phyloP scores from a whole-genome alignment of 2,888 invertebrate genomes.

The Amiota communis region DNA sequence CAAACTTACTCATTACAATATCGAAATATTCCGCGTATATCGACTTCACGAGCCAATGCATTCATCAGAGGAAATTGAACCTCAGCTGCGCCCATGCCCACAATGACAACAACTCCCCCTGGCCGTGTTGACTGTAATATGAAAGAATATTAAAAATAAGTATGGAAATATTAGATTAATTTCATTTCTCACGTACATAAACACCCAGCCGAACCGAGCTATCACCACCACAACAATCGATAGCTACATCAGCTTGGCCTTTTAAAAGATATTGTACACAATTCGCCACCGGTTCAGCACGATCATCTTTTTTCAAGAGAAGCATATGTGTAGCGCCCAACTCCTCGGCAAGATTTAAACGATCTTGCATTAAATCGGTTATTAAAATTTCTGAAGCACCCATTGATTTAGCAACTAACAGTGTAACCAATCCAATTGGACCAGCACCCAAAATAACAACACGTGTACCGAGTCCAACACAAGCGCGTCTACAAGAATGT shows the following conservation, averaged over 20 bases:
- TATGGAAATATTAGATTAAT: not conserved
- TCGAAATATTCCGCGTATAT: conserved; percentile 93
- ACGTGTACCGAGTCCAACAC: conserved; percentile 79
- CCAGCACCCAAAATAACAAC: conserved; percentile 87
- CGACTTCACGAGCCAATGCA: conserved; percentile 88
- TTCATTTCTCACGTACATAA: conserved; percentile 76
- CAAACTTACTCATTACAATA: conserved; percentile 85
- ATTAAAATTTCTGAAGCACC: conserved; percentile 86
- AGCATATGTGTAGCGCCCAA: conserved; percentile 85
- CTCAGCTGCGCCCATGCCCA: conserved; percentile 81
- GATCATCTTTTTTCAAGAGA: conserved; percentile 75
- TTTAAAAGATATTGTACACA: conserved; percentile 78
- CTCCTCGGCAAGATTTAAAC: conserved; percentile 83
- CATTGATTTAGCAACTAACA: conserved; percentile 84
- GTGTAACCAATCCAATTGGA: conserved; percentile 77
- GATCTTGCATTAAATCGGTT: conserved; percentile 76
- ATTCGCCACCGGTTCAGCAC: conserved; percentile 77
- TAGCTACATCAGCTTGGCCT: conserved; percentile 80
- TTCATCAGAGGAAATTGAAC: conserved; percentile 87
- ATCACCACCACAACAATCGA: conserved; percentile 93
- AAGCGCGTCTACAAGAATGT: conserved; percentile 90
- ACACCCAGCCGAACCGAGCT: conserved; percentile 85
- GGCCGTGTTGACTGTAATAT: conserved; percentile 68
- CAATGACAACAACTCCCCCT: not conserved
- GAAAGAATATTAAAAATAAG: conserved; percentile 18